Percentiles rank a stretch among this genome's conserved stretches.
phyloP scores from a whole-genome alignment of 2,113 vertebrate species.

The Alaudala cheleensis region DNA sequence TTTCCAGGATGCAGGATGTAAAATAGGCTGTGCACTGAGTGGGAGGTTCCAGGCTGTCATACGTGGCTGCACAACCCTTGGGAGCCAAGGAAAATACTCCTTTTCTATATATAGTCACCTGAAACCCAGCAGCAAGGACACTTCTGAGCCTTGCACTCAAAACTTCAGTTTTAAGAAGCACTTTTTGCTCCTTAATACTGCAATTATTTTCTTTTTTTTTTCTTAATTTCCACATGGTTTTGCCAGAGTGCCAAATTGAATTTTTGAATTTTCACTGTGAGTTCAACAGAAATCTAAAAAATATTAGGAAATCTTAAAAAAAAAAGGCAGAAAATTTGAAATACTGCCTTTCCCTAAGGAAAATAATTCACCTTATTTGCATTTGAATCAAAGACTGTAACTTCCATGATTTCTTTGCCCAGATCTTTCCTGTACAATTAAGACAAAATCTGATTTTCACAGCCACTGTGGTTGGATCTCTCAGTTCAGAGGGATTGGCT shows the following conservation, averaged over 20 bases:
- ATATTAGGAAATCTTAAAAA: not conserved
- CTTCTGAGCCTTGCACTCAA: not conserved
- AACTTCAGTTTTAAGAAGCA: not conserved
- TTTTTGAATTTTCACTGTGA: not conserved
- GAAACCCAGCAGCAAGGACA: slow-evolving; percentile 9
- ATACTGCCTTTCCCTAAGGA: not conserved
- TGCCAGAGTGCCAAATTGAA: not conserved
- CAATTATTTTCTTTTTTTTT: not conserved
- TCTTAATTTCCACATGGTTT: not conserved
- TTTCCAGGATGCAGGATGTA: slow-evolving; percentile 37
- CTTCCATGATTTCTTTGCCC: not conserved
- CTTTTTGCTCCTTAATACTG: not conserved
- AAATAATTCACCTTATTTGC: not conserved
- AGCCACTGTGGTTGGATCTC: not conserved
- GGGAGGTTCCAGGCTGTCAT: slow-evolving; percentile 20
- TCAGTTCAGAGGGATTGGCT: not conserved
- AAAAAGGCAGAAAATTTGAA: not conserved
- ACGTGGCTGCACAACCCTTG: slow-evolving; percentile 22
- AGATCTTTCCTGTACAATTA: not conserved
- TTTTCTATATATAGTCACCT: slow-evolving; percentile 58
- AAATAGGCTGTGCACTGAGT: slow-evolving; percentile 25
- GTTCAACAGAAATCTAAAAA: not conserved
- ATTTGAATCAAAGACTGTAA: not conserved
- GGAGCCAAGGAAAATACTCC: slow-evolving; percentile 62
- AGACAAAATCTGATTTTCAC: not conserved